phyloP scores from a whole-genome alignment of 2,888 invertebrate genomes.

The Diplazon laetatorius region DNA sequence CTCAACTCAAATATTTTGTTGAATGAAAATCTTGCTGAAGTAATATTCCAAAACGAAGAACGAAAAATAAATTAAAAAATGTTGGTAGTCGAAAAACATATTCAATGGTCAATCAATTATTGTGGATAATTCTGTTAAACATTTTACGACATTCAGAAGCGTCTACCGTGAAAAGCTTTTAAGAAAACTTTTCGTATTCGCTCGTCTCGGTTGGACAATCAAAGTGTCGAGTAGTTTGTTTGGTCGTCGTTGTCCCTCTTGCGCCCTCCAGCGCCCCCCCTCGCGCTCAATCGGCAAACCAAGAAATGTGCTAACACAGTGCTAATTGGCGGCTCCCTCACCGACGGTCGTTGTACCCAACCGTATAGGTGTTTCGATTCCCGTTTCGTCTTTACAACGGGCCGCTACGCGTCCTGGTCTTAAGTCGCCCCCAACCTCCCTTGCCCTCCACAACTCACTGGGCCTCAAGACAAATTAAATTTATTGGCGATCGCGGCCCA shows the following conservation, averaged over 20 bases:
- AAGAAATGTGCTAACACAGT: constrained; percentile 53
- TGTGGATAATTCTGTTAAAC: background rate
- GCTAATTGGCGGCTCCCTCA: constrained; percentile 56
- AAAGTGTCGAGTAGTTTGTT: constrained; percentile 7
- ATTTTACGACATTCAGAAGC: background rate
- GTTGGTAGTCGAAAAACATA: too few species aligned
- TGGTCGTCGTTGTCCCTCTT: too few species aligned
- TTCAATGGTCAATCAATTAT: background rate
- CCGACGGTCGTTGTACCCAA: background rate
- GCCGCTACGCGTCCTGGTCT: background rate
- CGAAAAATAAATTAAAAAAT: too few species aligned
- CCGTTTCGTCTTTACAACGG: constrained; percentile 4
- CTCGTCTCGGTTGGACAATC: constrained; percentile 3
- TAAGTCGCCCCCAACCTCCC: too few species aligned
- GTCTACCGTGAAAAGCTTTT: constrained; percentile 10
- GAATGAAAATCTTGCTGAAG: too few species aligned
- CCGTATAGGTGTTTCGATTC: constrained; percentile 13
- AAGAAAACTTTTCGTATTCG: background rate
- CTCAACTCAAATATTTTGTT: too few species aligned
- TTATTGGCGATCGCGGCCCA: constrained; percentile 7
- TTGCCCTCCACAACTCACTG: too few species aligned
- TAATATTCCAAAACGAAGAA: too few species aligned
- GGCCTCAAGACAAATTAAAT: constrained; percentile 19
- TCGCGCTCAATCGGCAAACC: background rate
- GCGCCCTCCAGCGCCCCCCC: too few species aligned